Base-by-base conservation (phyloP, 2,113 vertebrate species). In the Epinephelus moara region DNA sequence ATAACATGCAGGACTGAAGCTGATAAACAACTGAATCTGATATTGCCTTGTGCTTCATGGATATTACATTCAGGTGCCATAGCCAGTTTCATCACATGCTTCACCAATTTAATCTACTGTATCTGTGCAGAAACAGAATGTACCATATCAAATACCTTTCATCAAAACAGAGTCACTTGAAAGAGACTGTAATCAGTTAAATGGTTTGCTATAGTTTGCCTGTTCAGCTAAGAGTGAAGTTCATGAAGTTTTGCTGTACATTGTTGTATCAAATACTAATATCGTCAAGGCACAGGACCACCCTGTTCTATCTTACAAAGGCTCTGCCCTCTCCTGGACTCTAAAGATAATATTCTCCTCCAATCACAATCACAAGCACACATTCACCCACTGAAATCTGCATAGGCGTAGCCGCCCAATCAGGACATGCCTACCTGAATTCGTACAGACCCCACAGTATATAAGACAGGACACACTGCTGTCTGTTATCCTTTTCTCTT, bases 41-140 rank as follows among this genome's bases (percentile, higher is more conserved):
- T 62, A 11, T 53, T 42, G 67, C 18, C 23, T 70, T 55, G 12
- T 19, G 67, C 62, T 67, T 50, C n/a, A 60, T 15, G 19, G 23
- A 47, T 70, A 61, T 70, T 70, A 42, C n/a, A 12, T 7, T 47
- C 5, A 33, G 13, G 11, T 30, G 27, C 10, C 9, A 45, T 15
- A 19, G 40, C 17, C 40, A 59, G 66, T 76, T 49, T 71, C 53
- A 72, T 55, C 59, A 33, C 18, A 52, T 72, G 74, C 19, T 52
- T 66, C 45, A 59, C 67, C 23, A 53, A 60, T 72, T 61, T 55
- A 60, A 77, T 72, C 45, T 72, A 8, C 15, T 52, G 10, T 67
- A 52, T 71, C 66, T 68, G 30, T 64, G 64, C 53, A 50, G 60
- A 53, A 67, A 55, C n/a, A 59, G 1, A 52, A 71, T 59, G 40